Evolutionary conservation across 2,888 invertebrate genomes (phyloP), one percentile per base, ranked within the genome.

Genomic region (Leptopilina syphax): DNA sequence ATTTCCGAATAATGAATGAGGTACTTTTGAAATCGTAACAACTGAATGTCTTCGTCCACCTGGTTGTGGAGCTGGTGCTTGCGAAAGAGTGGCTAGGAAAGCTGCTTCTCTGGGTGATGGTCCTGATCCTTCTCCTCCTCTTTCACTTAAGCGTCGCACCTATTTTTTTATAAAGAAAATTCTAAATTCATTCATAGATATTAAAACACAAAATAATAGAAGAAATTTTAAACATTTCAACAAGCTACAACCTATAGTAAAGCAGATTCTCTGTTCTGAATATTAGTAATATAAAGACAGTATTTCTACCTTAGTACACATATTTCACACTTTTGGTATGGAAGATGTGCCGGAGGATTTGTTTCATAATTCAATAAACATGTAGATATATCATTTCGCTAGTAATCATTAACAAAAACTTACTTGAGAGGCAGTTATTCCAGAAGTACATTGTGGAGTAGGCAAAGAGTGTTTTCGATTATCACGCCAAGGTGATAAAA

Each of bases 41-140:
- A 97, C 96, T 79, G 97, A 97, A 92, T 97, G 97, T 85, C 97
- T 94, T 83, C 97, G 94, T 0, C 96, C 97, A 0, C 96, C 96
- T 0, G 96, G 94, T 77, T 95, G 94, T 2, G 96, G 95, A 50
- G 94, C 94, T 6, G 96, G 95, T 0, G 95, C 95, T 87, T 96
- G 95, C 82, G 96, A 96, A 12, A 97, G 93, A 0, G 97, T 97
- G 3, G 97, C 97, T 84, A 97, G 91, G 89, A 97, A 97, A 12
- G 96, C 96, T 1, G 96, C 96, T 90, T 97, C 97, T 65, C 95
- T 94, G 0, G 96, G 95, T 54, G 96, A 95, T 1, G 96, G 95
- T 0, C 96, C 96, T 0, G 95, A 95, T 8, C 95, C 94, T 89
- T 96, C 96, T 0, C 95, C 95, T 1, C 96, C 96, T 77, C 96